Evolutionary conservation across 2,113 vertebrate species (phyloP).

Genomic region (Ochotona princeps): DNA sequence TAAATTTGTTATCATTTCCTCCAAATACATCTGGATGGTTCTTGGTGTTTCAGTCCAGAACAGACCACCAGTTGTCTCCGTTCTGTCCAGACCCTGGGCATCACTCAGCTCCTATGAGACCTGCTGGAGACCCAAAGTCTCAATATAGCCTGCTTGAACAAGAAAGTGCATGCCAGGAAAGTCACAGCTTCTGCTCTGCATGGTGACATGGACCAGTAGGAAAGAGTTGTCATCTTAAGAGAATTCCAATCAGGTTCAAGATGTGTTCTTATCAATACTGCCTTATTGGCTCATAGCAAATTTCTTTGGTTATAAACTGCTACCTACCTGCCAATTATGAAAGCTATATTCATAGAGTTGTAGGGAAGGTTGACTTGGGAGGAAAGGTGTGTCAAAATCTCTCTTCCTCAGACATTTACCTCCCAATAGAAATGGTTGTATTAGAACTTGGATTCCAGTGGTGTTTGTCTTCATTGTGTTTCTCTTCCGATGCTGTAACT

Average conservation of each 20-base stretch:
- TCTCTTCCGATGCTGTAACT: not conserved
- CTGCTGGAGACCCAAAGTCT: not conserved
- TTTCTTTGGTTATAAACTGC: no score
- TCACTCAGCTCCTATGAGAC: not conserved
- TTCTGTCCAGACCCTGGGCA: not conserved
- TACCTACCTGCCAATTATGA: no score
- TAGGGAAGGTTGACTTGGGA: constrained; percentile 97
- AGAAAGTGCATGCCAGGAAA: no score
- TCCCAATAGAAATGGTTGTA: constrained; percentile 95
- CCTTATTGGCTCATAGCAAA: no score
- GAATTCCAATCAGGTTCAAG: no score
- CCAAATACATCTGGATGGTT: not conserved
- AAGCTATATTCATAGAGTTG: constrained; percentile 97
- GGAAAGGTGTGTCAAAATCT: constrained; percentile 98
- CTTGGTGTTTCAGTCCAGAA: not conserved
- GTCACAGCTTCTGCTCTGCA: no score
- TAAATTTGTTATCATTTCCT: not conserved
- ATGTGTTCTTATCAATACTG: no score
- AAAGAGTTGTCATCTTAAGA: no score
- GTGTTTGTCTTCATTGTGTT: not conserved
- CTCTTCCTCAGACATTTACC: constrained; percentile 96
- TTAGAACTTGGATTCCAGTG: constrained; percentile 73
- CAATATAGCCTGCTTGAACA: no score
- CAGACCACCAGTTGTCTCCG: not conserved
- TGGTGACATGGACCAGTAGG: no score